A percentile compares a stretch with the other conserved stretches of the same genome.
phyloP scores from a whole-genome alignment of 2,888 invertebrate genomes.

The Azorinus chamasolen region DNA sequence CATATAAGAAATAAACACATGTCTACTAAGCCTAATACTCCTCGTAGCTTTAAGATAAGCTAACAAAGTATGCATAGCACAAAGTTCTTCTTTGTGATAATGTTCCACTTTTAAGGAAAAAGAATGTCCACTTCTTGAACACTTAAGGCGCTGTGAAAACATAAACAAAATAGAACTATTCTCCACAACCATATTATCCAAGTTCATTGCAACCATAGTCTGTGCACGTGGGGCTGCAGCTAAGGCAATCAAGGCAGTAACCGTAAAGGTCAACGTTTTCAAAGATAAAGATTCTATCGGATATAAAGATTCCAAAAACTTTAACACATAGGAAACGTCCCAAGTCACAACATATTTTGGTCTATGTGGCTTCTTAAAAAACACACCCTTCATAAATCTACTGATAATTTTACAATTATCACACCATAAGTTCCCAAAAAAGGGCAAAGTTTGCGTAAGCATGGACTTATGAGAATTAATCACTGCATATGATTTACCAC shows the following conservation, averaged over 20 bases:
- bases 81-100: no score
- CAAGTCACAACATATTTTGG: no score
- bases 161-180: conserved; percentile 1
- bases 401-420: conserved; percentile 7
- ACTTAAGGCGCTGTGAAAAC: conserved; percentile 2
- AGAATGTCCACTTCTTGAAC: conserved; percentile 6
- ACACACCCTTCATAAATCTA: conserved; percentile 50
- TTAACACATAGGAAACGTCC: conserved; percentile 34
- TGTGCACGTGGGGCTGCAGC: conserved; percentile 37
- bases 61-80: conserved; percentile 45
- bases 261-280: conserved; percentile 40
- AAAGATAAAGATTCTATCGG: no score
- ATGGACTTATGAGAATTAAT: conserved; percentile 50
- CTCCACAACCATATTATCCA: conserved; percentile 30
- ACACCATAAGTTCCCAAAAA: conserved; percentile 35
- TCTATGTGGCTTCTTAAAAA: conserved; percentile 28
- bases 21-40: neutral
- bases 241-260: conserved; percentile 26
- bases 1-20: conserved; percentile 44
- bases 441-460: conserved; percentile 37
- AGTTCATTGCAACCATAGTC: conserved; percentile 28
- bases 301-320: conserved; percentile 18
- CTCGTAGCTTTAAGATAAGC: conserved; percentile 27
- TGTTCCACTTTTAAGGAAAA: conserved; percentile 23
- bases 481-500: conserved; percentile 34